Evolutionary conservation across 2,113 vertebrate genomes (phyloP), one percentile per base, ranked within the genome.

Genomic region (Semicossyphus pulcher): DNA sequence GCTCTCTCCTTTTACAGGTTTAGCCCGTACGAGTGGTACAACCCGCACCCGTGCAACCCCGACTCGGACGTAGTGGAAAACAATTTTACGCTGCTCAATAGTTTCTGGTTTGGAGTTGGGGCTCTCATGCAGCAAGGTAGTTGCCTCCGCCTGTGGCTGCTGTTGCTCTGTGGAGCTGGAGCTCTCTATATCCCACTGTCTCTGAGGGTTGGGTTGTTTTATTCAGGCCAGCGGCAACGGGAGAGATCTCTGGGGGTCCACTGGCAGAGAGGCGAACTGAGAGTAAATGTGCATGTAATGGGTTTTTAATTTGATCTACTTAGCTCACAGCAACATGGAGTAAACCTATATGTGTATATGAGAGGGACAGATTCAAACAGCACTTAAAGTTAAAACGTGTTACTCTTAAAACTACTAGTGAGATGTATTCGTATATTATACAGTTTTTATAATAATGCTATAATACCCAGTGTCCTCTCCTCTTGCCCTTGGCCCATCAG

Each of bases 71-170:
- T 99, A 93, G 96, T 99, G 97, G 97, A 99, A 95, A 99, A 99
- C 95, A 99, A 99, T 96, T 99, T 99, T 94, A 99, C 97, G 78
- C 97, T 99, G 90, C 96, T 99, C 94, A 99, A 99, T 97, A 99
- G 97, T 97, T 99, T 99, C 97, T 99, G 97, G 97, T 99, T 99
- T 95, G 97, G 97, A 94, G 96, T 99, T 93, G 97, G 97, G 94
- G 97, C 97, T 96, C 97, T 99, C 96, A 99, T 99, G 97, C 96
- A 97, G 94, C 97, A 99, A 97, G 97, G 97, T 99, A 97, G 94
- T 96, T 95, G 94, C 96, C 93, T 96, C 96, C 95, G 95, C 95
- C 96, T 96, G 94, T 92, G 94, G 82, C 94, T 94, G 88, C 89
- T 84, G 80, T 93, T 92, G 93, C 89, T 94, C 88, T 78, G 72